A percentile compares a stretch with the other conserved stretches of the same genome.
Conservation (phyloP, 1,140 invertebrate species). For the Babylonia areolata region DNA sequence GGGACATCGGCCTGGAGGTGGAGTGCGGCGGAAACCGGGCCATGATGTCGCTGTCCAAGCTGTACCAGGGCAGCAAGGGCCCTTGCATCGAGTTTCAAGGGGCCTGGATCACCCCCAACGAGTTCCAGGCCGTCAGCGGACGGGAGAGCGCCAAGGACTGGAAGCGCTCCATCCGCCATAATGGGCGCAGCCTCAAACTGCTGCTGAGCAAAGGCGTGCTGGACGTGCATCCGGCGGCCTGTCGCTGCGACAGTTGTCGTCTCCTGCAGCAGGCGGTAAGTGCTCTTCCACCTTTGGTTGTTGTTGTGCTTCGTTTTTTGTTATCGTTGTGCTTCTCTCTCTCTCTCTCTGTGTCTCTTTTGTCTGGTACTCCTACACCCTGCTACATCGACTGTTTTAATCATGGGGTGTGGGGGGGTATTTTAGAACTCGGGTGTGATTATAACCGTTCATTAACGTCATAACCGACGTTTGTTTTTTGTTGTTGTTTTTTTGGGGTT, state of each 20-base stretch:
- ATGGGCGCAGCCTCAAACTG: constrained; percentile 77
- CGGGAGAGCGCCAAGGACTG: constrained; percentile 79
- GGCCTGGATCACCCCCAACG: constrained; percentile 78
- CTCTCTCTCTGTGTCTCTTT: not conserved
- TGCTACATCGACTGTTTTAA: no score
- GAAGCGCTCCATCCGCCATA: constrained; percentile 78
- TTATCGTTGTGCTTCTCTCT: not conserved
- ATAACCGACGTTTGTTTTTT: not conserved
- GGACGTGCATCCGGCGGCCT: constrained; percentile 75
- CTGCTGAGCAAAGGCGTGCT: constrained; percentile 77
- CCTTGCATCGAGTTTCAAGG: constrained; percentile 75
- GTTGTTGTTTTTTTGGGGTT: no score
- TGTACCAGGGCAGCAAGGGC: constrained; percentile 76
- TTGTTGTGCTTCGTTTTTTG: not conserved
- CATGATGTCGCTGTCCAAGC: constrained; percentile 72
- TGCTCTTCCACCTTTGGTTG: not conserved
- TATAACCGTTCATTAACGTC: not conserved
- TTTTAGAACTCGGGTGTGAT: not conserved
- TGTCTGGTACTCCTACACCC: no score
- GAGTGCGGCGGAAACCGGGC: constrained; percentile 76
- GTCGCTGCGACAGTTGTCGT: constrained; percentile 74
- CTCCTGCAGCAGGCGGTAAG: constrained; percentile 58
- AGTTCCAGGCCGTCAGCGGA: constrained; percentile 78
- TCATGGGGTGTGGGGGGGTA: not conserved
- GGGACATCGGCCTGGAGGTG: constrained; percentile 75